A percentile compares a stretch with the other conserved stretches of the same genome.
Conservation (phyloP, 1,140 invertebrate genomes). For the Sitophilus oryzae region DNA sequence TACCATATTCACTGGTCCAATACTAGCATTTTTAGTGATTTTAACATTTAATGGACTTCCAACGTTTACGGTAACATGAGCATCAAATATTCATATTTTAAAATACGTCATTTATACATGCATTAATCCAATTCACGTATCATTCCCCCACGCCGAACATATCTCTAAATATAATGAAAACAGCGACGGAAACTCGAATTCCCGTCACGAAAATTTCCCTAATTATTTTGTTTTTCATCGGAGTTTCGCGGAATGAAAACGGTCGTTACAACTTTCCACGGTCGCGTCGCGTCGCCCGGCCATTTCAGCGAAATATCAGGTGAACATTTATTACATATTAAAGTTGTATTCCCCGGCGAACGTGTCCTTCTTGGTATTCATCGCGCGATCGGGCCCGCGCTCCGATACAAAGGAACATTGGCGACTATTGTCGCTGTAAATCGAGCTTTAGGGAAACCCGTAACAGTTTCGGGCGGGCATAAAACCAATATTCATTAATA, state of each 20-base stretch:
- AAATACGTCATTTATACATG: too few species aligned
- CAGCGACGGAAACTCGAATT: conserved; percentile 4
- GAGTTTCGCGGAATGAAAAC: conserved; percentile 20
- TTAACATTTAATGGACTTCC: too few species aligned
- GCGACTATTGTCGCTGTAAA: conserved; percentile 11
- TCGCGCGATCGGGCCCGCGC: conserved; percentile 5
- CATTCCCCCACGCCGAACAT: too few species aligned
- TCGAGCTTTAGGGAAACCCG: neutral
- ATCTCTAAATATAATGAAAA: too few species aligned
- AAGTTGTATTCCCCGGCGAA: conserved; percentile 18
- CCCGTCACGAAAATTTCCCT: conserved; percentile 13
- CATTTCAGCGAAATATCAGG: conserved; percentile 23
- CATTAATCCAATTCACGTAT: too few species aligned
- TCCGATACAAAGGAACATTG: conserved; percentile 19
- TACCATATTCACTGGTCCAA: too few species aligned
- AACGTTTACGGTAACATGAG: too few species aligned
- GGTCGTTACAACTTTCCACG: conserved; percentile 18
- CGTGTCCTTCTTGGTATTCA: conserved; percentile 24
- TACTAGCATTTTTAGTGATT: too few species aligned
- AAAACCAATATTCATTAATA: neutral
- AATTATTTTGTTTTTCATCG: conserved; percentile 25
- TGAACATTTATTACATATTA: conserved; percentile 28
- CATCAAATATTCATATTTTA: too few species aligned
- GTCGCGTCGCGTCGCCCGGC: conserved; percentile 5
- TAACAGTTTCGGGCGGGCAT: neutral